These are phyloP conservation scores for Rapana venosa DNA, from an alignment of 2,888 invertebrate genomes.

Conservation along the genomic window DNA sequence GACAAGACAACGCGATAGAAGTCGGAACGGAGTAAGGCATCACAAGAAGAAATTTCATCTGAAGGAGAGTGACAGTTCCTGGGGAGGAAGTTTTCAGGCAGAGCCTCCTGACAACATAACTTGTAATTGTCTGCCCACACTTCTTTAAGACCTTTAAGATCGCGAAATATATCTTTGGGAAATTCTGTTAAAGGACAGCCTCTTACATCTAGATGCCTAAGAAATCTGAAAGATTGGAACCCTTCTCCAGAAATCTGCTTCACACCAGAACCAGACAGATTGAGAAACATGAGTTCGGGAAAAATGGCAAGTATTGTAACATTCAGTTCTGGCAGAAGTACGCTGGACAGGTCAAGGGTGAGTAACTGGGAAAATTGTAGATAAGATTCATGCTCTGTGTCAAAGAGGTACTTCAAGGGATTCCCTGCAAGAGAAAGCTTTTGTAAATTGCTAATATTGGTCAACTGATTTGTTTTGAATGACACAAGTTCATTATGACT, in stretches of 20 bases:
- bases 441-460: not conserved
- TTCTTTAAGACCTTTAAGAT: not conserved
- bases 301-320: not conserved
- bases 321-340: not conserved
- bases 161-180: constrained; percentile 20
- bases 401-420: not conserved
- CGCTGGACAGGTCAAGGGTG: constrained; percentile 20
- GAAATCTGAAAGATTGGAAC: not conserved
- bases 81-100: not conserved
- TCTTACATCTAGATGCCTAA: not conserved
- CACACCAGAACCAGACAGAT: not conserved
- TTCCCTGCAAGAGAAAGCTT: constrained; percentile 7
- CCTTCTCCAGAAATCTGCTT: not conserved
- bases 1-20: constrained; percentile 65
- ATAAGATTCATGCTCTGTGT: not conserved
- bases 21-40: constrained; percentile 66
- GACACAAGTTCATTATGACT: not conserved
- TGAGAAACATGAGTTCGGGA: not conserved
- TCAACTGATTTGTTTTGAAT: not conserved
- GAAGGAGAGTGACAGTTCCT: constrained; percentile 61
- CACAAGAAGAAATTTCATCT: constrained; percentile 71
- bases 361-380: not conserved
- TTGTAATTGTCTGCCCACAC: constrained; percentile 33
- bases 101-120: constrained; percentile 35
- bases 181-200: constrained; percentile 17